Evolutionary conservation across 2,888 invertebrate genomes (phyloP).

Genomic region (Halictus quadricinctus): DNA sequence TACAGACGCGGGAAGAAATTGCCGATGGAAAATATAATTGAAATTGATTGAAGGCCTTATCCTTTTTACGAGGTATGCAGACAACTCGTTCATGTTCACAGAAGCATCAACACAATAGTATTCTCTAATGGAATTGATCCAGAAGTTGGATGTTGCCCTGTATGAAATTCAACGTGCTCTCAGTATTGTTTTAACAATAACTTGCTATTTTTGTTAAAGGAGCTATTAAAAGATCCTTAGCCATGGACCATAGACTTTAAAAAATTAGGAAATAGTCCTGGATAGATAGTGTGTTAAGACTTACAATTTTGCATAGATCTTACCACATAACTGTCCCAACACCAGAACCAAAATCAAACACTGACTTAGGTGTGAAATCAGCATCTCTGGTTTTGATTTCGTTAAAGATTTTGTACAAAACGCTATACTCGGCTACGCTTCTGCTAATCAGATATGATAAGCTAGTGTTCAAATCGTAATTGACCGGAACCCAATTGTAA

Average conservation of each 20-base stretch:
- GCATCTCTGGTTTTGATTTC: constrained; percentile 88
- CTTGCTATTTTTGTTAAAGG: no score
- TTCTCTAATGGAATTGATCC: constrained; percentile 90
- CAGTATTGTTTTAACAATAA: neutral
- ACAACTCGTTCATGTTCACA: constrained; percentile 91
- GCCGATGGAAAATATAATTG: constrained; percentile 88
- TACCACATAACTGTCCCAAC: constrained; percentile 93
- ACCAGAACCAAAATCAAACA: constrained; percentile 97
- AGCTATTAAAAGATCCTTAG: no score
- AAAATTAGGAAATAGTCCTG: no score
- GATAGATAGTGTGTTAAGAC: neutral
- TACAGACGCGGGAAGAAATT: constrained; percentile 89
- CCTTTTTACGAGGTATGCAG: constrained; percentile 87
- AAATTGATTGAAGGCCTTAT: constrained; percentile 83
- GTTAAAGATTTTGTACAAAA: constrained; percentile 87
- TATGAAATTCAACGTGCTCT: constrained; percentile 27
- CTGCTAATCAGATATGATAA: constrained; percentile 89
- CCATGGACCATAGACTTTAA: no score
- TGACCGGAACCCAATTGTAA: constrained; percentile 90
- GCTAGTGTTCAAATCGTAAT: constrained; percentile 87
- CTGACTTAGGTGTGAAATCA: constrained; percentile 88
- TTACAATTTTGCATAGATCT: constrained; percentile 46
- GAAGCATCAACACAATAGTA: constrained; percentile 94
- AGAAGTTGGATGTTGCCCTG: constrained; percentile 89
- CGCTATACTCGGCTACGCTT: constrained; percentile 90